Percentiles rank a stretch among this genome's conserved stretches.
Conservation (phyloP, 1,140 invertebrate species). For the Listronotus bonariensis region DNA sequence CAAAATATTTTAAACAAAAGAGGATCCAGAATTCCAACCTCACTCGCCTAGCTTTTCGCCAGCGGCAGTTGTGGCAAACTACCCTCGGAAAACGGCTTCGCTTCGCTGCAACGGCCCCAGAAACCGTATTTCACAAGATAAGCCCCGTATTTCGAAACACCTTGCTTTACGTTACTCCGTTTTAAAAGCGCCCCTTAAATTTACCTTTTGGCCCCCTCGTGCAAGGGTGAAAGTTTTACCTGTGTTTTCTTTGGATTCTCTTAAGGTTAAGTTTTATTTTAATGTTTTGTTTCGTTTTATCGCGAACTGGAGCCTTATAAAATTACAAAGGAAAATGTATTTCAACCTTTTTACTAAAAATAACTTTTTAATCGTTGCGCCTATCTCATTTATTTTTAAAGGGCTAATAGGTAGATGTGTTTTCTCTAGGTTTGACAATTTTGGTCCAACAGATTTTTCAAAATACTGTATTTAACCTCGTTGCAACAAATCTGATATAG, state of each 20-base stretch:
- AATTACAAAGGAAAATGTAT: constrained; percentile 8
- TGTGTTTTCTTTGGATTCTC: constrained; percentile 21
- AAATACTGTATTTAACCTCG: no score
- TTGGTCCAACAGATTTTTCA: no score
- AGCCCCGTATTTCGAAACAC: constrained; percentile 35
- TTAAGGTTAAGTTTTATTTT: constrained; percentile 8
- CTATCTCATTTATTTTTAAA: no score
- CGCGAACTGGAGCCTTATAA: constrained; percentile 4
- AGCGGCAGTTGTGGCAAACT: constrained; percentile 23
- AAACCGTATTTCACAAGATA: constrained; percentile 42
- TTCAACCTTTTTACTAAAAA: no score
- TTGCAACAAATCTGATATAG: no score
- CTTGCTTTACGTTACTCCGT: constrained; percentile 14
- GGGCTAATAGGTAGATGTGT: no score
- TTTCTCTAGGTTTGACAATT: no score
- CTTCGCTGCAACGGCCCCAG: constrained; percentile 9
- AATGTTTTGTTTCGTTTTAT: constrained; percentile 1
- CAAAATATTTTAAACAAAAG: no score
- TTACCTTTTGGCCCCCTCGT: constrained; percentile 4
- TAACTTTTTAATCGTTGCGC: no score
- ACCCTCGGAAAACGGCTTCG: constrained; percentile 11
- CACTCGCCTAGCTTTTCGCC: constrained; percentile 15
- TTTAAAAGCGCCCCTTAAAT: constrained; percentile 15
- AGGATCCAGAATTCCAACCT: constrained; percentile 3
- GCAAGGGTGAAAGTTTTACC: constrained; percentile 15